Percentiles rank a stretch among this genome's conserved stretches.
Evolutionary conservation across 2,888 invertebrate genomes (phyloP).

Genomic region (Brachyptera risi): DNA sequence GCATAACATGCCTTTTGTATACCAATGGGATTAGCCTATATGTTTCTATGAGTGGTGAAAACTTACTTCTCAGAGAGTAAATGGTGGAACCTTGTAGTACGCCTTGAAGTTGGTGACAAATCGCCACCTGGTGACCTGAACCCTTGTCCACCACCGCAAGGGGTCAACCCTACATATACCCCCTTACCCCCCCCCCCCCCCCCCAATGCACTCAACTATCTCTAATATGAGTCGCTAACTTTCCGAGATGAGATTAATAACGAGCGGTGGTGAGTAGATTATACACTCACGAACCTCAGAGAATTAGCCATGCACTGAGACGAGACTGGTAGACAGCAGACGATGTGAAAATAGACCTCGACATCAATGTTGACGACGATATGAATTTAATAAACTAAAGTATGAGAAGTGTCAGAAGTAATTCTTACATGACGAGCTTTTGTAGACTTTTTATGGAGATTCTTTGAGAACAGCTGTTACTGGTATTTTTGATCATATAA

Average conservation of each 20-base stretch:
- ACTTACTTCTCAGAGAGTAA: slow-evolving; percentile 34
- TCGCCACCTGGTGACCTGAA: slow-evolving; percentile 49
- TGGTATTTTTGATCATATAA: too few relatives aligned
- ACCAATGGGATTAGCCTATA: background rate
- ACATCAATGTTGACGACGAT: background rate
- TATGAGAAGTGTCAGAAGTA: too few relatives aligned
- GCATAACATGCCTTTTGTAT: background rate
- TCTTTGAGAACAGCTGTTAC: too few relatives aligned
- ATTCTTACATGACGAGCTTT: too few relatives aligned
- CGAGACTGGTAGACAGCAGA: background rate
- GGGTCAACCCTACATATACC: slow-evolving; percentile 17
- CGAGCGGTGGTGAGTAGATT: slow-evolving; percentile 13
- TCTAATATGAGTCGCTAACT: slow-evolving; percentile 15
- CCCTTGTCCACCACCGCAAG: slow-evolving; percentile 35
- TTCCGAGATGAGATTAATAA: slow-evolving; percentile 18
- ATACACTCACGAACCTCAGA: slow-evolving; percentile 5
- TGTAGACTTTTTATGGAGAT: too few relatives aligned
- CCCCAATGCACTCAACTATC: slow-evolving; percentile 2
- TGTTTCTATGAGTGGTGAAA: background rate
- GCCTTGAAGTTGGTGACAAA: slow-evolving; percentile 48
- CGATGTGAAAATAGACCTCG: background rate
- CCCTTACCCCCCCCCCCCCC: background rate
- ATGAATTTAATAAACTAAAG: too few relatives aligned
- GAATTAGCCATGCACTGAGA: background rate
- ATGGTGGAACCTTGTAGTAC: slow-evolving; percentile 48